phyloP scores from a whole-genome alignment of 2,888 invertebrate species.

The Drosophila mercatorum region DNA sequence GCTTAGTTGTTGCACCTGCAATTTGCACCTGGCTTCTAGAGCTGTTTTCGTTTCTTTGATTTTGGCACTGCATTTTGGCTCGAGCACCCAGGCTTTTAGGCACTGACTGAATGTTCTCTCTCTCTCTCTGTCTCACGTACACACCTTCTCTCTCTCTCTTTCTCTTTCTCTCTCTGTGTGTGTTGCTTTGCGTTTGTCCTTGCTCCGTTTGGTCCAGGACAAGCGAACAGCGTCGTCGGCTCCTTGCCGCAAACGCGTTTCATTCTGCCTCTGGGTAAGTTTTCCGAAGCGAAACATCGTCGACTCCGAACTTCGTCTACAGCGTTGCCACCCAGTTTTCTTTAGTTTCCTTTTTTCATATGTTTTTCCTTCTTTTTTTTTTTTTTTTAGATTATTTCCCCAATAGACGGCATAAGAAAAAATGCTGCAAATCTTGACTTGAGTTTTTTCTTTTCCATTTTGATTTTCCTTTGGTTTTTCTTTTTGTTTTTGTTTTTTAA shows the following conservation, averaged over 20 bases:
- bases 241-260: slow-evolving; percentile 73
- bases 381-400: slow-evolving; percentile 82
- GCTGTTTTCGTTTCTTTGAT: slow-evolving; percentile 13
- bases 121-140: slow-evolving; percentile 32
- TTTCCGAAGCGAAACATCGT: slow-evolving; percentile 2
- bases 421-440: slow-evolving; percentile 79
- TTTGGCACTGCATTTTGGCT: slow-evolving; percentile 58
- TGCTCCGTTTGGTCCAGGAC: slow-evolving; percentile 64
- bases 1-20: slow-evolving; percentile 33
- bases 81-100: slow-evolving; percentile 68
- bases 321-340: slow-evolving; percentile 24
- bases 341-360: slow-evolving; percentile 24
- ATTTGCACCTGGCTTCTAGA: slow-evolving; percentile 46
- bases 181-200: slow-evolving; percentile 40
- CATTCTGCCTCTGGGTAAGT: slow-evolving; percentile 82
- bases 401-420: slow-evolving; percentile 81
- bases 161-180: slow-evolving; percentile 6
- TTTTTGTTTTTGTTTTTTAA: slow-evolving; percentile 52
- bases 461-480: slow-evolving; percentile 48
- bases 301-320: slow-evolving; percentile 16
- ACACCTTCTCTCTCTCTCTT: slow-evolving; percentile 19
- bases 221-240: slow-evolving; percentile 27
- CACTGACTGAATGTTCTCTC: slow-evolving; percentile 59
- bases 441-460: slow-evolving; percentile 36
- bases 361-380: slow-evolving; percentile 49